These are phyloP conservation scores for Mormyrus lacerda DNA, from an alignment of 2,113 vertebrate genomes.

Conservation along the genomic window DNA sequence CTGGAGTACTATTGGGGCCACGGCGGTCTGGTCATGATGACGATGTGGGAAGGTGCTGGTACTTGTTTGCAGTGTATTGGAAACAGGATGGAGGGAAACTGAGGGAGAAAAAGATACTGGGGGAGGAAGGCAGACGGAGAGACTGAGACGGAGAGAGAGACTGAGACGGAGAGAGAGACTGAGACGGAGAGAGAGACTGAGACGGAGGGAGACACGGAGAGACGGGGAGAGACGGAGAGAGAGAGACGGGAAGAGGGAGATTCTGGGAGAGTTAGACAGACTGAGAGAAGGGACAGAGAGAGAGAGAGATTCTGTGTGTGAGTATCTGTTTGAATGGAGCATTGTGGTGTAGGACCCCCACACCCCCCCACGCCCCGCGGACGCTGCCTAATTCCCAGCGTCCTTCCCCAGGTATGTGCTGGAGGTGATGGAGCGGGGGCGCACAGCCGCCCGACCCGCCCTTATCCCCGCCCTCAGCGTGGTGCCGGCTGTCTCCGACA, in stretches of 20 bases:
- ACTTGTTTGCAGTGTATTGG: not conserved
- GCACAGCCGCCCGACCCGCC: constrained; percentile 61
- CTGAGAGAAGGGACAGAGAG: not conserved
- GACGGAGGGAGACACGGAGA: no score
- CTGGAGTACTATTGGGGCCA: not conserved
- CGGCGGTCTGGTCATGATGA: not conserved
- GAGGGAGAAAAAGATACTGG: not conserved
- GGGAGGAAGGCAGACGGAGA: not conserved
- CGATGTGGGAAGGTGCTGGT: not conserved
- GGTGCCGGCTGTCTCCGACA: constrained; percentile 75
- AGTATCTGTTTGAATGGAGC: not conserved
- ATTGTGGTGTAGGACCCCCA: not conserved
- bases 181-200: not conserved
- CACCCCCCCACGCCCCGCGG: not conserved
- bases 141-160: not conserved
- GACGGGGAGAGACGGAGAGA: no score
- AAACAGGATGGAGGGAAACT: not conserved
- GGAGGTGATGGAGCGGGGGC: constrained; percentile 78
- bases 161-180: not conserved
- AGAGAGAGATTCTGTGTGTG: not conserved
- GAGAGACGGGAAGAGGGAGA: no score
- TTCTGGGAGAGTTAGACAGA: no score
- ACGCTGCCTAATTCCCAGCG: constrained; percentile 35
- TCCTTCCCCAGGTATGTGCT: constrained; percentile 77
- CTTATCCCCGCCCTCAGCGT: constrained; percentile 60